These are phyloP conservation scores for Corythornis cristatus DNA, from an alignment of 2,113 vertebrate species.

Conservation along the genomic window DNA sequence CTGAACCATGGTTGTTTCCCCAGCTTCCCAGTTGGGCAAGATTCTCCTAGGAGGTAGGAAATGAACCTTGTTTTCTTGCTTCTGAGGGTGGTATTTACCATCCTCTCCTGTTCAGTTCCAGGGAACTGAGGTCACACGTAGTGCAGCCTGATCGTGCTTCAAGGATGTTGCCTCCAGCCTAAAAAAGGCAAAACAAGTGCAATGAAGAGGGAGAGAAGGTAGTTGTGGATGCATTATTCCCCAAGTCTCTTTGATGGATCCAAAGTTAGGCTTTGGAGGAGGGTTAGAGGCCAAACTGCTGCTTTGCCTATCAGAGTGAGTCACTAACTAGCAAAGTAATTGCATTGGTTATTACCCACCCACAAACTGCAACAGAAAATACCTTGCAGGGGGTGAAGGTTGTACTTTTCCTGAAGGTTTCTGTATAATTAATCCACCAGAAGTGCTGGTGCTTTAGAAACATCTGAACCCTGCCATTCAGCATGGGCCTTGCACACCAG, in stretches of 20 bases:
- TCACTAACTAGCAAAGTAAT: constrained; percentile 61
- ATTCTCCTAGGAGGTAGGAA: constrained; percentile 16
- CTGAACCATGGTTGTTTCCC: neutral
- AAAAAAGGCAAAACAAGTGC: neutral
- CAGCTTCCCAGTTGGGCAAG: neutral
- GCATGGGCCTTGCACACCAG: neutral
- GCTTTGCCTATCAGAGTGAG: constrained; percentile 39
- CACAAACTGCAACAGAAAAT: constrained; percentile 54
- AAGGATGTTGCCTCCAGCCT: neutral
- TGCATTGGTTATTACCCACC: constrained; percentile 58
- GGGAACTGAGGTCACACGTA: neutral
- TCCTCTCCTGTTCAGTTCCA: neutral
- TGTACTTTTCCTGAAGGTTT: constrained; percentile 27
- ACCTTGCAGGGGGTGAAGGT: neutral
- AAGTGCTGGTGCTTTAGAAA: neutral
- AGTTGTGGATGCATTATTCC: neutral
- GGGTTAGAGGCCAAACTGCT: constrained; percentile 32
- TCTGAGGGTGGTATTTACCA: constrained; percentile 37
- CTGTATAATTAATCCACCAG: constrained; percentile 30
- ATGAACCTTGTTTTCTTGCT: neutral
- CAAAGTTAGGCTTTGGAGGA: neutral
- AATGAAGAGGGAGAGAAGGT: neutral
- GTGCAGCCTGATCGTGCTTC: neutral
- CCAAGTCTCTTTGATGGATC: neutral
- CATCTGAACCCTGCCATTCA: constrained; percentile 19